A percentile compares a stretch with the other conserved stretches of the same genome.
Conservation (phyloP, 2,113 vertebrate genomes). For the Rostratula benghalensis region DNA sequence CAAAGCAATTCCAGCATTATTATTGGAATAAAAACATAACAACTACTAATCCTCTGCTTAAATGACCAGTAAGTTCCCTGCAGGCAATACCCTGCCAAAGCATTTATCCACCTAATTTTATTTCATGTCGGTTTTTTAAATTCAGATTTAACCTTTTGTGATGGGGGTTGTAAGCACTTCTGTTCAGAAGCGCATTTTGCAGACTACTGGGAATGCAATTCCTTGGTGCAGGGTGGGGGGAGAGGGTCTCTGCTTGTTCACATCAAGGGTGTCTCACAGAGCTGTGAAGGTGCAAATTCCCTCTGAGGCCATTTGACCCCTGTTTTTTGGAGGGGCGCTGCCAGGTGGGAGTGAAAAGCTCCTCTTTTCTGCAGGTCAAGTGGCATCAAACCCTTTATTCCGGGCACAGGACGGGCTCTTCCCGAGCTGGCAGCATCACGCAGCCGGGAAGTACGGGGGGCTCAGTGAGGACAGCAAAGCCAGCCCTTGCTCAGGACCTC, state of each 20-base stretch:
- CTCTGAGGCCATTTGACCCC: neutral
- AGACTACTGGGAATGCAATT: neutral
- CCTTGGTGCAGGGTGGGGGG: neutral
- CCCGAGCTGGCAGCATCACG: neutral
- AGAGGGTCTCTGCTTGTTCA: neutral
- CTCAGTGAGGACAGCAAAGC: neutral
- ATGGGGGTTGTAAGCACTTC: neutral
- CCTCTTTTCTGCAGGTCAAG: neutral
- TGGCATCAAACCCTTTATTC: neutral
- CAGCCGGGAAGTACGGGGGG: neutral
- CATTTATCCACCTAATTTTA: constrained; percentile 37
- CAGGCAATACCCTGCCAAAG: constrained; percentile 32
- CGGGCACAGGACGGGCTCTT: neutral
- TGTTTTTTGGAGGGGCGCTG: neutral
- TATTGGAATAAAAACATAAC: constrained; percentile 8
- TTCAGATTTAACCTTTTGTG: constrained; percentile 12
- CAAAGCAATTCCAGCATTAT: constrained; percentile 5
- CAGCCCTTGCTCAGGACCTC: neutral
- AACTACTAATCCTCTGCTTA: constrained; percentile 26
- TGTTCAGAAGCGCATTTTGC: neutral
- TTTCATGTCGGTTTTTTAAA: neutral
- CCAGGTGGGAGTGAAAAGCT: neutral
- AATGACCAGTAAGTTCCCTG: constrained; percentile 40
- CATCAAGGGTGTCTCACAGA: fast-evolving
- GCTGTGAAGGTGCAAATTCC: neutral